Conservation (phyloP, 1,140 invertebrate species). For the Papilio helenus region DNA sequence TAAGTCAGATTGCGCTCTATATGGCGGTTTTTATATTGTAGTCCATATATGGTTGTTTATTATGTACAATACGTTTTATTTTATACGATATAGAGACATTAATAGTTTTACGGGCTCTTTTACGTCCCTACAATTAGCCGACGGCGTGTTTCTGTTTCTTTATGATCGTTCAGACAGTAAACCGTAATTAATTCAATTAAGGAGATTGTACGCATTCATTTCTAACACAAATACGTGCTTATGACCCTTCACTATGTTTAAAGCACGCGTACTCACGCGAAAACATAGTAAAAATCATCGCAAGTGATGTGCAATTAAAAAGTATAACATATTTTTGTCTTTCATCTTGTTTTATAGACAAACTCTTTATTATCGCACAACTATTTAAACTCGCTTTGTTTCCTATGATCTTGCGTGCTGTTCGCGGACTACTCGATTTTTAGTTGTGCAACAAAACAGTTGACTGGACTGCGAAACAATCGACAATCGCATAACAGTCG, state of each 20-base stretch:
- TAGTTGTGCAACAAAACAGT: too few species aligned
- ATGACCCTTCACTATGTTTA: neutral
- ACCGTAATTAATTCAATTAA: neutral
- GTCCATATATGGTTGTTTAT: too few species aligned
- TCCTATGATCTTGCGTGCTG: too few species aligned
- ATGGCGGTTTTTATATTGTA: neutral
- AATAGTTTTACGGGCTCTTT: conserved; percentile 4
- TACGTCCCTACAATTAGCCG: neutral
- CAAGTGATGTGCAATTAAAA: too few species aligned
- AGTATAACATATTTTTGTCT: too few species aligned
- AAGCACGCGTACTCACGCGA: neutral
- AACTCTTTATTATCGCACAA: too few species aligned
- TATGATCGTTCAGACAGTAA: neutral
- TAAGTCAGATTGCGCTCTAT: neutral
- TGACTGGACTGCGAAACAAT: too few species aligned
- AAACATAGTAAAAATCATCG: neutral
- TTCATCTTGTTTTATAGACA: too few species aligned
- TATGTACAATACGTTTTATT: neutral
- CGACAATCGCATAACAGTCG: too few species aligned
- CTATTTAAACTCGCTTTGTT: too few species aligned
- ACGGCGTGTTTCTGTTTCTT: neutral
- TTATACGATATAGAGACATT: neutral
- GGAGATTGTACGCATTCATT: neutral
- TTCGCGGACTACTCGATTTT: too few species aligned
- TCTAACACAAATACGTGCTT: neutral